A percentile compares a stretch with the other conserved stretches of the same genome.
Evolutionary conservation across 2,113 vertebrate species (phyloP).

Genomic region (Ochotona curzoniae): DNA sequence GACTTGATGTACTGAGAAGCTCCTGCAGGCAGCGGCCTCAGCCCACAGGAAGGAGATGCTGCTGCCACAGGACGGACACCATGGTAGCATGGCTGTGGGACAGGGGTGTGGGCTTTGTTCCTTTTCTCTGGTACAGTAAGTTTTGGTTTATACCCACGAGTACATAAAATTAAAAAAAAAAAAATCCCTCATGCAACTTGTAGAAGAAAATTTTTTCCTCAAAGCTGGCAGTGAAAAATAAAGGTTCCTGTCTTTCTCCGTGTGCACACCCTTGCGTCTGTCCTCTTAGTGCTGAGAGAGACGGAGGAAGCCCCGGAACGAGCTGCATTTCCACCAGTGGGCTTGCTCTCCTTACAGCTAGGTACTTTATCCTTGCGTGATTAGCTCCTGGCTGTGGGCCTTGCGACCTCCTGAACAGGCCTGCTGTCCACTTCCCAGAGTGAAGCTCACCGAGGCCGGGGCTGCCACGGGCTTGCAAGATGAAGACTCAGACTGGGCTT

Average conservation of each 20-base stretch:
- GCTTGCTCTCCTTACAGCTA: constrained; percentile 46
- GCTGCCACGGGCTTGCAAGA: neutral
- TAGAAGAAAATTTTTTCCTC: constrained; percentile 83
- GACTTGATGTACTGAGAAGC: constrained; percentile 85
- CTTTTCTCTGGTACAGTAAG: constrained; percentile 72
- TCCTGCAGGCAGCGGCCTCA: constrained; percentile 79
- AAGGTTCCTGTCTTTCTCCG: constrained; percentile 75
- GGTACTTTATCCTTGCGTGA: constrained; percentile 9
- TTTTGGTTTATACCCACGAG: constrained; percentile 73
- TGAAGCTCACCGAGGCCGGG: constrained; percentile 10
- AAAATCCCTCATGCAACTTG: constrained; percentile 86
- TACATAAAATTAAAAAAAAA: constrained; percentile 75
- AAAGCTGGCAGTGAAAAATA: constrained; percentile 89
- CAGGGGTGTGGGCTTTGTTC: constrained; percentile 50
- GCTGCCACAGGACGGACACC: constrained; percentile 75
- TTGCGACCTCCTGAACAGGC: constrained; percentile 29
- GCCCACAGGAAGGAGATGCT: constrained; percentile 66
- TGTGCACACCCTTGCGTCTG: constrained; percentile 75
- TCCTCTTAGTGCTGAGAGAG: constrained; percentile 68
- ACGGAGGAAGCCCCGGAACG: constrained; percentile 62
- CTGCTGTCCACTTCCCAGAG: constrained; percentile 19
- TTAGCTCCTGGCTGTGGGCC: neutral
- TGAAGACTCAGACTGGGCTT: constrained; percentile 7
- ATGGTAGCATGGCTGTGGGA: constrained; percentile 64
- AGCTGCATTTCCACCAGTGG: constrained; percentile 58